phyloP scores from a whole-genome alignment of 2,797 vertebrate genomes.

The Sebastes iracundus region DNA sequence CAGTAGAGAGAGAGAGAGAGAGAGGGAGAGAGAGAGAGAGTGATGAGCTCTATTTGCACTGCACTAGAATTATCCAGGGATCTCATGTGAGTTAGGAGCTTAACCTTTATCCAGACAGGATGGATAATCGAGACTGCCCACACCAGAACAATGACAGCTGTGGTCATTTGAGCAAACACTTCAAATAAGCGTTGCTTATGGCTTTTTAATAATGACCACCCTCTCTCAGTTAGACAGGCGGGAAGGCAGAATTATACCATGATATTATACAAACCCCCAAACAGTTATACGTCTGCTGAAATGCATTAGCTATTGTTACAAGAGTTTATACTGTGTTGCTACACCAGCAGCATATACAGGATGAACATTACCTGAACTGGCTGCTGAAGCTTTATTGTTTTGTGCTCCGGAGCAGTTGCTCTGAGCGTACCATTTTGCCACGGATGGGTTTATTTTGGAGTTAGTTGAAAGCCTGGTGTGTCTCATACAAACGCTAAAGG shows the following conservation, averaged over 20 bases:
- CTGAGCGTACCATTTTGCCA: no score
- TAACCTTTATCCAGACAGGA: constrained; percentile 35
- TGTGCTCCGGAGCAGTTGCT: no score
- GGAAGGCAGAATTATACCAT: background rate
- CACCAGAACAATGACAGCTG: constrained; percentile 11
- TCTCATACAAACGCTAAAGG: no score
- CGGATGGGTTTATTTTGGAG: no score
- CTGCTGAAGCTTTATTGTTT: no score
- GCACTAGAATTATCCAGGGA: background rate
- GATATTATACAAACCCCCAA: background rate
- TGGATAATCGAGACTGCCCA: background rate
- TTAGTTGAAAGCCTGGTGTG: no score
- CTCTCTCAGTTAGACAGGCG: background rate
- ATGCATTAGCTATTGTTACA: background rate
- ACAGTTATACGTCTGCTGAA: background rate
- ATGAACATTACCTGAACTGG: no score
- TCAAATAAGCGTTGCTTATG: constrained; percentile 2
- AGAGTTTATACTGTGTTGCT: background rate
- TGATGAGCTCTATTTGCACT: background rate
- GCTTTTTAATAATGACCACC: constrained; percentile 14
- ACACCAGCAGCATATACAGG: no score
- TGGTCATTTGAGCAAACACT: background rate
- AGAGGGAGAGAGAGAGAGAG: background rate
- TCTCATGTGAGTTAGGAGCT: background rate
- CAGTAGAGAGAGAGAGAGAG: background rate